phyloP scores from a whole-genome alignment of 2,113 vertebrate genomes.

The Heterocephalus glaber region DNA sequence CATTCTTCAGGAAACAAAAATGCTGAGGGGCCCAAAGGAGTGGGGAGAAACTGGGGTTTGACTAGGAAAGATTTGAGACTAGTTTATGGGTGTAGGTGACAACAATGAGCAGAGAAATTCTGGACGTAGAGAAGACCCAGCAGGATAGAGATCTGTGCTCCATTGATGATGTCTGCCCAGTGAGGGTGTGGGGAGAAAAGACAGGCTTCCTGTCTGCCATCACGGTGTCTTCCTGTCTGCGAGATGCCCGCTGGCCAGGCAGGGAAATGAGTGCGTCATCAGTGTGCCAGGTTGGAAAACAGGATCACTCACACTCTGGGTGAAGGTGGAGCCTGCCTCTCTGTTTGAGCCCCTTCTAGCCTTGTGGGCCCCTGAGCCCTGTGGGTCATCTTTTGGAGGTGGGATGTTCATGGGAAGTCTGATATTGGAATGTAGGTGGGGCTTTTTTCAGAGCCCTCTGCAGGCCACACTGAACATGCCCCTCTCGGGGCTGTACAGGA shows the following conservation, averaged over 20 bases:
- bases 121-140: neutral
- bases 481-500: rapidly evolving
- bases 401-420: neutral
- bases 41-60: neutral
- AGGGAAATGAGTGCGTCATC: neutral
- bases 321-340: neutral
- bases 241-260: rapidly evolving
- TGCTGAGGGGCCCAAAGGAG: neutral
- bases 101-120: neutral
- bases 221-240: neutral
- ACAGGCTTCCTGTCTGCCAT: neutral
- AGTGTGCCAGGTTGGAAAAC: neutral
- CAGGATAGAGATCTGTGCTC: conserved; percentile 15
- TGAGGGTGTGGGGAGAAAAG: rapidly evolving
- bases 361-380: neutral
- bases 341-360: neutral
- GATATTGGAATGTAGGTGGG: neutral
- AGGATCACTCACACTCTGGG: rapidly evolving
- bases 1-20: neutral
- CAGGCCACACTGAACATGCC: neutral
- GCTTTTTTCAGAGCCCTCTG: neutral
- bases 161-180: conserved; percentile 25
- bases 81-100: neutral
- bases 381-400: neutral
- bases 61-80: neutral